Evolutionary conservation across 2,797 vertebrate genomes (phyloP).

Genomic region (Sebastes elongatus): DNA sequence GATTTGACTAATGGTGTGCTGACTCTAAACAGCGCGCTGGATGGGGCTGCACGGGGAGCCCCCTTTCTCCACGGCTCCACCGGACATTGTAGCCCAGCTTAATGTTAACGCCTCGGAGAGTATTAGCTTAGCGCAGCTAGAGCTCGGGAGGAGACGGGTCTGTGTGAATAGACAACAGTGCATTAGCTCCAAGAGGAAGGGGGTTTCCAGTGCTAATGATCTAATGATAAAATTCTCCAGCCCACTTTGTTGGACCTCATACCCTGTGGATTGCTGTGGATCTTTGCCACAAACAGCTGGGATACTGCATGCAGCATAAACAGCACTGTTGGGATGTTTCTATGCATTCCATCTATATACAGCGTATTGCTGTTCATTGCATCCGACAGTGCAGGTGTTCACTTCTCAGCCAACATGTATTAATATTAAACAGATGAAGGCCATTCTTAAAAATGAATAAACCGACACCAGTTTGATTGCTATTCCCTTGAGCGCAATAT

Average conservation of each 20-base stretch:
- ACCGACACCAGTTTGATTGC: background rate
- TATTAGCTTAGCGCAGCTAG: constrained; percentile 71
- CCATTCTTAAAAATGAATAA: background rate
- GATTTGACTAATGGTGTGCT: constrained; percentile 98
- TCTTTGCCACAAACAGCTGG: constrained; percentile 44
- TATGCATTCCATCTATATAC: constrained; percentile 5
- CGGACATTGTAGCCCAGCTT: constrained; percentile 77
- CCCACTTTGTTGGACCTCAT: constrained; percentile 49
- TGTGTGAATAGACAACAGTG: constrained; percentile 64
- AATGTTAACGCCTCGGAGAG: constrained; percentile 76
- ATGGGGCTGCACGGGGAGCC: constrained; percentile 74
- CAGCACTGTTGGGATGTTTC: constrained; percentile 8
- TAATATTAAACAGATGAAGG: background rate
- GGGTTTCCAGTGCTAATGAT: constrained; percentile 68
- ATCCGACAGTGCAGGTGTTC: constrained; percentile 20
- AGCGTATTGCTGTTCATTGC: background rate
- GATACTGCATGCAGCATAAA: constrained; percentile 32
- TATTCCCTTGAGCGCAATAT: too few relatives aligned
- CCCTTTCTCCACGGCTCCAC: constrained; percentile 55
- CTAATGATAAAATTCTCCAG: constrained; percentile 68
- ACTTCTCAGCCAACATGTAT: background rate
- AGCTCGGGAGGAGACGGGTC: constrained; percentile 58
- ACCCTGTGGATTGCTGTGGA: constrained; percentile 39
- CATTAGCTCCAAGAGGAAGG: constrained; percentile 55
- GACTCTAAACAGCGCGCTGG: constrained; percentile 79